phyloP scores from a whole-genome alignment of 2,888 invertebrate species.

The Colletes collaris region DNA sequence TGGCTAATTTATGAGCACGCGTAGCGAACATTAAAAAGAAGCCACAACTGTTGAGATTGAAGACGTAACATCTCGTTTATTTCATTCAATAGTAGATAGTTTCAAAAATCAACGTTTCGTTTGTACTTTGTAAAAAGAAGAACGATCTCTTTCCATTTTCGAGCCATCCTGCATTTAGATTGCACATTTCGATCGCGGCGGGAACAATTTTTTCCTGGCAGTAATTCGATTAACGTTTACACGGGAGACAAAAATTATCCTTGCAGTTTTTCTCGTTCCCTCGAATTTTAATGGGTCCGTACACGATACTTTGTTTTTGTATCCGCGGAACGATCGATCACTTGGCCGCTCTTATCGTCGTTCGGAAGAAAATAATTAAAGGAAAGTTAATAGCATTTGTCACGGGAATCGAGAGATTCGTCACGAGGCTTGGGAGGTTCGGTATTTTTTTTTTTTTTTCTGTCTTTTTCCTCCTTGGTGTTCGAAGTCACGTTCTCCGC shows the following conservation, averaged over 20 bases:
- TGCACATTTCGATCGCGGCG: too few species aligned
- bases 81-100: too few species aligned
- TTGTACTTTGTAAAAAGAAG: too few species aligned
- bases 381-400: conserved; percentile 27
- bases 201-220: too few species aligned
- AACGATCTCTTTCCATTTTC: too few species aligned
- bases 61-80: too few species aligned
- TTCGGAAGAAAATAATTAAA: conserved; percentile 28
- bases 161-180: too few species aligned
- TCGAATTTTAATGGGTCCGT: background rate
- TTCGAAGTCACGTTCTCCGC: conserved; percentile 6
- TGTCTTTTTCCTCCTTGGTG: background rate
- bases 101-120: too few species aligned
- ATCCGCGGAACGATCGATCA: conserved; percentile 4
- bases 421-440: background rate
- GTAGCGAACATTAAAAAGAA: too few species aligned
- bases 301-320: background rate
- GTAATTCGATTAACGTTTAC: background rate
- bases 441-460: background rate
- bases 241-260: background rate
- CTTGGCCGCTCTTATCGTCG: background rate
- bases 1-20: too few species aligned
- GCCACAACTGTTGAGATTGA: too few species aligned
- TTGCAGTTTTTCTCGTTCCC: background rate
- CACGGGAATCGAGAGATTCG: conserved; percentile 32